Evolutionary conservation across 1,140 invertebrate genomes (phyloP).

Genomic region (Oncopodura yosiiana): DNA sequence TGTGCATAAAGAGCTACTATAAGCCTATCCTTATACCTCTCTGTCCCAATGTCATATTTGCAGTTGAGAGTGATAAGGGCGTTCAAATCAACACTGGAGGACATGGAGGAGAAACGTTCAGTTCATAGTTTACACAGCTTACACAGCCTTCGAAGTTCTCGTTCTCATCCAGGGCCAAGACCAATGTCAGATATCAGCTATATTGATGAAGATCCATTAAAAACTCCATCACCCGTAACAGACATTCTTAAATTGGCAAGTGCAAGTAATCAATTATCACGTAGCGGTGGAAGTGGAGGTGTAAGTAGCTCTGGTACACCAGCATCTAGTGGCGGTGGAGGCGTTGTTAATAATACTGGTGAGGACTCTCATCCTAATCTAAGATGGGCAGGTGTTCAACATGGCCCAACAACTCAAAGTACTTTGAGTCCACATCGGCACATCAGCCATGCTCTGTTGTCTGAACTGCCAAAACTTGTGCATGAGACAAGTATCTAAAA

Average conservation of each 20-base stretch:
- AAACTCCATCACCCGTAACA: slow-evolving; percentile 47
- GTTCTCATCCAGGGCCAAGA: slow-evolving; percentile 62
- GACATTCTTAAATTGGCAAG: slow-evolving; percentile 38
- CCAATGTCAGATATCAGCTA: slow-evolving; percentile 80
- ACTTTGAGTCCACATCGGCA: slow-evolving; percentile 35
- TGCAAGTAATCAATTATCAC: slow-evolving; percentile 23
- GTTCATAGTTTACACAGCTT: slow-evolving; percentile 94
- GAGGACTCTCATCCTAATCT: slow-evolving; percentile 25
- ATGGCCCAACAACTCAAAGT: slow-evolving; percentile 14
- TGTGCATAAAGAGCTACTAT: slow-evolving; percentile 21
- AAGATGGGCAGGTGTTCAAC: slow-evolving; percentile 29
- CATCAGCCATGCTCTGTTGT: slow-evolving; percentile 37
- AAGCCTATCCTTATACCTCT: slow-evolving; percentile 37
- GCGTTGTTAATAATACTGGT: no score
- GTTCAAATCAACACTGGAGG: slow-evolving; percentile 99
- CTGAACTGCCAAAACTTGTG: slow-evolving; percentile 55
- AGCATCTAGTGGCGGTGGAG: no score
- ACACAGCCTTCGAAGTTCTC: slow-evolving; percentile 80
- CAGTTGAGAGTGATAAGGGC: slow-evolving; percentile 99
- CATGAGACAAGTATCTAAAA: slow-evolving; percentile 60
- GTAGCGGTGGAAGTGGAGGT: slow-evolving; percentile 9
- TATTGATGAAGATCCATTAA: slow-evolving; percentile 75
- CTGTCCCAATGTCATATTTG: slow-evolving; percentile 52
- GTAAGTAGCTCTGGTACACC: no score
- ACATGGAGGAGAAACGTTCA: slow-evolving; percentile 96